Conservation (phyloP, 2,888 invertebrate genomes). For the Eutolmus rufibarbis region DNA sequence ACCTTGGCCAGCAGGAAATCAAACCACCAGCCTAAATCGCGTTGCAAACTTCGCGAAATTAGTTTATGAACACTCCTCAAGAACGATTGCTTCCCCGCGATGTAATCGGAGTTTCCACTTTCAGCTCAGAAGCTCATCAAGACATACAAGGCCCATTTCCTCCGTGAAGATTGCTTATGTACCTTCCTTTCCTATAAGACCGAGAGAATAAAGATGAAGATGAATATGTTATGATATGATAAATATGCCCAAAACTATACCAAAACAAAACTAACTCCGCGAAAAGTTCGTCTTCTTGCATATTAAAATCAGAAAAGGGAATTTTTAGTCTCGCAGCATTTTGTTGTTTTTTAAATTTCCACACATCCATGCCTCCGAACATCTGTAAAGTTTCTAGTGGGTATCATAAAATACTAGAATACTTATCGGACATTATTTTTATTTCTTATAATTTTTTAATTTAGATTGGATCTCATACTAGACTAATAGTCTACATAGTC, state of each 20-base stretch:
- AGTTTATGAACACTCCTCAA: background rate
- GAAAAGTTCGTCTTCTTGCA: background rate
- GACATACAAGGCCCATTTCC: background rate
- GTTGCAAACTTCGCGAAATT: background rate
- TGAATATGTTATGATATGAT: background rate
- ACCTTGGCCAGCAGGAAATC: background rate
- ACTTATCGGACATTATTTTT: too few species aligned
- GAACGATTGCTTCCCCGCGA: background rate
- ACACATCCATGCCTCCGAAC: too few species aligned
- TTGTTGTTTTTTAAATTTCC: too few species aligned
- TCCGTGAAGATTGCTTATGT: background rate
- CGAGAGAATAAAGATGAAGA: background rate
- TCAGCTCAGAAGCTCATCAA: background rate
- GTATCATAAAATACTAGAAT: too few species aligned
- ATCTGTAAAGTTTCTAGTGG: too few species aligned
- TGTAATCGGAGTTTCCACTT: background rate
- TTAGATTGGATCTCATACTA: too few species aligned
- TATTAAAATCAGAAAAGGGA: background rate
- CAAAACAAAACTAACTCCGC: background rate
- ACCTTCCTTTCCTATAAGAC: background rate
- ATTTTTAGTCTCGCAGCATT: too few species aligned
- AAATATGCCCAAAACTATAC: background rate
- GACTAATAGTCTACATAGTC: too few species aligned
- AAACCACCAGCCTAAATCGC: background rate
- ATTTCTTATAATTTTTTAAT: too few species aligned